A percentile compares a stretch with the other conserved stretches of the same genome.
Evolutionary conservation across 2,113 vertebrate species (phyloP).

Genomic region (Polyodon spathula): DNA sequence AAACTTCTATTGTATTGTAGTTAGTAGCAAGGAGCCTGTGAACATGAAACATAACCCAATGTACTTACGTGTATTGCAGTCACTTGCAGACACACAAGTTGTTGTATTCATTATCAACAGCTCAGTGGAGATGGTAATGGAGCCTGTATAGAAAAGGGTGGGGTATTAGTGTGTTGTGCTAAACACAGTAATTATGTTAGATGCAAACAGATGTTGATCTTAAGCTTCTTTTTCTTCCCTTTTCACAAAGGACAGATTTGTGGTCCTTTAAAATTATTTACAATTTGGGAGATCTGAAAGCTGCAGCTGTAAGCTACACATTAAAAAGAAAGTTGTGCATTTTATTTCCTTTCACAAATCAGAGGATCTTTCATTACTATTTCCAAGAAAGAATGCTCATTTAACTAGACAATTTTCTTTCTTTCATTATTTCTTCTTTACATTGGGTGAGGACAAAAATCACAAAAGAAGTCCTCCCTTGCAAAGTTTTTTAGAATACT

Average conservation of each 20-base stretch:
- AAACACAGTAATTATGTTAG: slow-evolving; percentile 42
- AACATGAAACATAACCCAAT: no score
- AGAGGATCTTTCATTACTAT: slow-evolving; percentile 47
- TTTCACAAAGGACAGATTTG: slow-evolving; percentile 40
- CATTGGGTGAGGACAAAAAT: no score
- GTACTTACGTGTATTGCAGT: slow-evolving; percentile 13
- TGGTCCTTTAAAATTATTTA: slow-evolving; percentile 36
- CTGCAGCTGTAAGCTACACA: slow-evolving; percentile 50
- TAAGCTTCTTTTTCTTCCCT: slow-evolving; percentile 20
- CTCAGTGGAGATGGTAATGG: neutral
- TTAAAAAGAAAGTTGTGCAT: slow-evolving; percentile 39
- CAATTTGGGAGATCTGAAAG: slow-evolving; percentile 54
- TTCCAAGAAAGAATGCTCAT: slow-evolving; percentile 27
- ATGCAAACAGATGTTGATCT: slow-evolving; percentile 36
- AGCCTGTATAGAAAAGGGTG: slow-evolving; percentile 12
- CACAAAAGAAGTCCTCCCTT: no score
- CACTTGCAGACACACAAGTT: neutral
- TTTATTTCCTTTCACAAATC: slow-evolving; percentile 43
- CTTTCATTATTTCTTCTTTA: no score
- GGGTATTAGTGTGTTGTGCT: slow-evolving; percentile 26
- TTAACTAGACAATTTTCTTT: no score
- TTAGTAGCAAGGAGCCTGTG: no score
- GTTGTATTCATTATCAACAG: slow-evolving; percentile 1
- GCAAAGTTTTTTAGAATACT: no score
- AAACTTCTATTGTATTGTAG: no score